Evolutionary conservation across 2,113 vertebrate genomes (phyloP), one percentile per base, ranked within the genome.

Genomic region (Corythaeola cristata): DNA sequence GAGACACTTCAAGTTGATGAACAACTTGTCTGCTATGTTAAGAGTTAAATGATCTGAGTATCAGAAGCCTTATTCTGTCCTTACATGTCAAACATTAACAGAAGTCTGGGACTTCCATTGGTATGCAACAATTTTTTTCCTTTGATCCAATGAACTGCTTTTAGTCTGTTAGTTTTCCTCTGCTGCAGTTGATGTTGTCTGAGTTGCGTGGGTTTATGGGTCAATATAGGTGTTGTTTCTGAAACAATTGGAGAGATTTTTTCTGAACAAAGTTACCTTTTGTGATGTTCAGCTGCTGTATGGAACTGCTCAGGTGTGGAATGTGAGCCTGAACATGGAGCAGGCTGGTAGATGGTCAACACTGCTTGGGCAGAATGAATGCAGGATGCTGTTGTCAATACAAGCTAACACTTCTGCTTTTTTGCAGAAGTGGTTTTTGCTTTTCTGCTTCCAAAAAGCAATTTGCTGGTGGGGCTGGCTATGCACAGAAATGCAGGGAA

Each of bases 1-100:
- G 20, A 39, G 14, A 4, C 2, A 1, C 12, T 47, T 8, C 0
- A n/a, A 32, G 35, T 3, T 64, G 26, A 33, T n/a, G 6, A 13
- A 13, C 3, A 10, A 12, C 10, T 71, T 41, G 13, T 59, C 14
- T 33, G 64, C 50, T 45, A 30, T 8, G 28, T 47, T n/a, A 30
- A 55, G 81, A 35, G 66, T 83, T 83, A 35, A 95, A 28, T 17
- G 20, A 14, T 23, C 22, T 45, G 60, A 56, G 45, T 73, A 17
- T 22, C 7, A 16, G n/a, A 56, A 62, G 33, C 21, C 37, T 77
- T 37, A n/a, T 68, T 77, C 78, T 82, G 17, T 33, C 23, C 11
- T 63, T 59, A 2, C 4, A 7, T 5, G 7, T 64, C 32, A 69
- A 44, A 73, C 80, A 8, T 28, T 69, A 59, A 27, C 30, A 47